These are phyloP conservation scores for Cheilosia vulpina DNA, from an alignment of 2,888 invertebrate species.

Conservation along the genomic window DNA sequence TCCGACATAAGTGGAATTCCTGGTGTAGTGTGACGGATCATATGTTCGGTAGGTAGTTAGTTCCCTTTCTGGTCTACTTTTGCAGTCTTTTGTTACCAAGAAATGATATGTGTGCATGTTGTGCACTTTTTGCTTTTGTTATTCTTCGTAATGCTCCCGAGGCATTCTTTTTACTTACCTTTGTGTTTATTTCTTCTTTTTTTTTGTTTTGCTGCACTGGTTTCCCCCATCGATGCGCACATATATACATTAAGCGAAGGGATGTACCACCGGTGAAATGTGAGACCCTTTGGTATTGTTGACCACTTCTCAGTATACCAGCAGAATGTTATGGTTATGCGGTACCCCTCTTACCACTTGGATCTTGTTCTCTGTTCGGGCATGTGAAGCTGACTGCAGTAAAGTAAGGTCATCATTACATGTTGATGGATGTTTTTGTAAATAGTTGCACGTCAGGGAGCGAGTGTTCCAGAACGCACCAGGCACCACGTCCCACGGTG, in stretches of 20 bases:
- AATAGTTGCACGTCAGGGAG: constrained; percentile 49
- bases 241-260: constrained; percentile 39
- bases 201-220: constrained; percentile 42
- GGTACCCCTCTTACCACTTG: constrained; percentile 16
- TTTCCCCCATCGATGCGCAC: constrained; percentile 57
- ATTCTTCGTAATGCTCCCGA: constrained; percentile 46
- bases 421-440: constrained; percentile 58
- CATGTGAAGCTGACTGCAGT: constrained; percentile 28
- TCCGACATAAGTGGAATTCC: constrained; percentile 69
- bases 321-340: constrained; percentile 39
- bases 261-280: constrained; percentile 66
- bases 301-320: constrained; percentile 58
- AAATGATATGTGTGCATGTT: constrained; percentile 58
- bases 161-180: constrained; percentile 47
- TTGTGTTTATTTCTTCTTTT: constrained; percentile 19
- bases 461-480: constrained; percentile 14
- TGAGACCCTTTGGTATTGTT: constrained; percentile 55
- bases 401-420: constrained; percentile 40
- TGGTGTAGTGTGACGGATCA: constrained; percentile 70
- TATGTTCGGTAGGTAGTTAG: constrained; percentile 50
- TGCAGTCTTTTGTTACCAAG: constrained; percentile 59
- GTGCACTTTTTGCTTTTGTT: constrained; percentile 41
- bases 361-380: constrained; percentile 11
- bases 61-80: constrained; percentile 37
- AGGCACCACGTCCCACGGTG: constrained; percentile 8